A percentile compares a stretch with the other conserved stretches of the same genome.
These are phyloP conservation scores for Elaphurus davidianus DNA, from an alignment of 2,113 vertebrate genomes.

Conservation along the genomic window DNA sequence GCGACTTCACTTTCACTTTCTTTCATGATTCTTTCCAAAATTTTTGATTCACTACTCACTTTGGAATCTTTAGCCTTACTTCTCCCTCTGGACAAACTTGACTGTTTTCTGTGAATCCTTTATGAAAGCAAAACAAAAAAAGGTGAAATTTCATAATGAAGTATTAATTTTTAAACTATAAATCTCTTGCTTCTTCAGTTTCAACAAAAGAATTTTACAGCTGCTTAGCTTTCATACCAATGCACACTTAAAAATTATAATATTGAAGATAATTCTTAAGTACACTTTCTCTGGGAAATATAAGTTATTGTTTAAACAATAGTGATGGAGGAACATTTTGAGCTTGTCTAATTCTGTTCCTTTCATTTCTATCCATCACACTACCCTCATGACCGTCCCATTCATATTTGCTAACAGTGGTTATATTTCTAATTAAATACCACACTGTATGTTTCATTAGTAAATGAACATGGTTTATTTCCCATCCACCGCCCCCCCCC, in stretches of 20 bases:
- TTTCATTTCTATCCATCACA: neutral
- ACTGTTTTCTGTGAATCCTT: neutral
- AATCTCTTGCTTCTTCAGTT: neutral
- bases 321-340: neutral
- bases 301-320: neutral
- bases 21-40: neutral
- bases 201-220: constrained; percentile 22
- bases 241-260: neutral
- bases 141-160: neutral
- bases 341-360: neutral
- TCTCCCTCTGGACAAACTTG: neutral
- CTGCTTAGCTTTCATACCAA: neutral
- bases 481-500: neutral
- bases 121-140: neutral
- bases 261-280: neutral
- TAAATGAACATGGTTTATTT: neutral
- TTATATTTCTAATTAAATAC: neutral
- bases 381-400: fast-evolving
- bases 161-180: neutral
- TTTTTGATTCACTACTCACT: neutral
- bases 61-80: neutral
- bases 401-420: neutral
- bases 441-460: neutral
- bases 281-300: neutral
- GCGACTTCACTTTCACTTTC: neutral